Percentiles rank a stretch among this genome's conserved stretches.
Evolutionary conservation across 2,113 vertebrate species (phyloP).

Genomic region (Ammospiza caudacuta): DNA sequence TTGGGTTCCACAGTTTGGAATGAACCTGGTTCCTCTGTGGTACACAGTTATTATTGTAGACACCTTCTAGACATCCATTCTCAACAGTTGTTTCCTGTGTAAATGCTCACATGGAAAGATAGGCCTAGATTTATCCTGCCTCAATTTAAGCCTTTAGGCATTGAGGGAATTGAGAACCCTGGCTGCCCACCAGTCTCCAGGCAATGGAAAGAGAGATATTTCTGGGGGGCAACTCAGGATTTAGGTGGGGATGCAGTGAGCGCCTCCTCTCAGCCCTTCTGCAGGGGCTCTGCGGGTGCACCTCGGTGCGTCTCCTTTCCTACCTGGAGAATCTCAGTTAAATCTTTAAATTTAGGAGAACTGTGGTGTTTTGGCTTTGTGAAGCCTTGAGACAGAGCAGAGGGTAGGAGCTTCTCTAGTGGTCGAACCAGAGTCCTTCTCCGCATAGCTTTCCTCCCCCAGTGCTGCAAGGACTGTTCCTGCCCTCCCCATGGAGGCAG

Average conservation of each 20-base stretch:
- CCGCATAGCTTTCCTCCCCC: background rate
- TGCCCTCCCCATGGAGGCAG: background rate
- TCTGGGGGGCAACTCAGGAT: background rate
- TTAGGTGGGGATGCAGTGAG: rapidly evolving
- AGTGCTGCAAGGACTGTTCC: background rate
- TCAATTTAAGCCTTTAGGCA: background rate
- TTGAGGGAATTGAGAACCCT: background rate
- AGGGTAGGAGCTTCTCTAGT: background rate
- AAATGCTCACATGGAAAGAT: background rate
- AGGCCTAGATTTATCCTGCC: background rate
- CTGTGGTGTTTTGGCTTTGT: rapidly evolving
- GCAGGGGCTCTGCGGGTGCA: background rate
- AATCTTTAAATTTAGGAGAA: background rate
- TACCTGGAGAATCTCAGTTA: background rate
- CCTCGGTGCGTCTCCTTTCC: background rate
- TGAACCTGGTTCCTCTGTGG: rapidly evolving
- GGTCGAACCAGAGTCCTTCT: background rate
- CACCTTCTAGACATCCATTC: background rate
- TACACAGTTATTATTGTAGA: background rate
- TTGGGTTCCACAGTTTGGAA: background rate
- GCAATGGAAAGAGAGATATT: background rate
- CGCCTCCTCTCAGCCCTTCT: background rate
- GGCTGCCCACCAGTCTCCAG: background rate
- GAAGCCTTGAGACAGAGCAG: background rate
- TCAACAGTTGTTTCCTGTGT: background rate